Evolutionary conservation across 2,888 invertebrate genomes (phyloP).

Genomic region (Pterostichus niger): DNA sequence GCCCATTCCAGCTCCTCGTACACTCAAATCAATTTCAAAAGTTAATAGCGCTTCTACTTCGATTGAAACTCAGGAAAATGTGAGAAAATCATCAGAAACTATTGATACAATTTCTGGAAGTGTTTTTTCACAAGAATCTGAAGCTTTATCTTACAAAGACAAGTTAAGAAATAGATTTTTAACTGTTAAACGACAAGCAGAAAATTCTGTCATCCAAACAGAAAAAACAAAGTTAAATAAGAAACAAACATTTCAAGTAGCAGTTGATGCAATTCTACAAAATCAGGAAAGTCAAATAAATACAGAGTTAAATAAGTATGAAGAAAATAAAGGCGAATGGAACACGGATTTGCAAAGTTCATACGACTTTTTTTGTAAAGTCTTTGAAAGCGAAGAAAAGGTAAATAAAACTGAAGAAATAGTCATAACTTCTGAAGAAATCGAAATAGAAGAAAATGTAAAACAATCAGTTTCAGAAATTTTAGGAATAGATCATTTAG

Average conservation of each 20-base stretch:
- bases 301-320: conserved; percentile 68
- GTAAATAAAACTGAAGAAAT: background rate
- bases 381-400: conserved; percentile 50
- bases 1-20: conserved; percentile 62
- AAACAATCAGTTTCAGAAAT: conserved; percentile 66
- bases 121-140: conserved; percentile 70
- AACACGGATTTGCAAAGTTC: conserved; percentile 66
- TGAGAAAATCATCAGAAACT: conserved; percentile 70
- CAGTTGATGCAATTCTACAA: conserved; percentile 71
- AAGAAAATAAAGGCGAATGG: conserved; percentile 66
- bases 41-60: background rate
- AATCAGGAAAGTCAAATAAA: conserved; percentile 71
- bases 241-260: conserved; percentile 64
- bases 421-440: background rate
- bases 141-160: conserved; percentile 75
- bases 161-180: conserved; percentile 75
- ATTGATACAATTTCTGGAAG: conserved; percentile 67
- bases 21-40: conserved; percentile 38
- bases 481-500: conserved; percentile 68
- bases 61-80: conserved; percentile 65
- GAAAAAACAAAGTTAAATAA: conserved; percentile 67
- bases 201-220: conserved; percentile 69
- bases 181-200: conserved; percentile 74
- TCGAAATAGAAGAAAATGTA: conserved; percentile 67
- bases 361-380: conserved; percentile 69